Conservation (phyloP, 92 coral and sea anemone species). For the Phenganax subtilis region DNA sequence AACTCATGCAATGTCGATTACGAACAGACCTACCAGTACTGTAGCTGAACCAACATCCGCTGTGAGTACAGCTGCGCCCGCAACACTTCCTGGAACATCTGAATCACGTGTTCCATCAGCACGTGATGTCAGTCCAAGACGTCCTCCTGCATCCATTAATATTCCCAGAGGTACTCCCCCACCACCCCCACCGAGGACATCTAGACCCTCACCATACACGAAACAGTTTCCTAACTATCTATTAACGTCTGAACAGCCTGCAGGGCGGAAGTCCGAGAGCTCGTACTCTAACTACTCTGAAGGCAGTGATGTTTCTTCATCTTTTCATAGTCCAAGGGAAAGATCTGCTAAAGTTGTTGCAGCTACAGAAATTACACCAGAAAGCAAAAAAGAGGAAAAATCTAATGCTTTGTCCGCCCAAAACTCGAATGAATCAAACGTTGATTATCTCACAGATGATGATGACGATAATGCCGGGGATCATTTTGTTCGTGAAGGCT, state of each 20-base stretch:
- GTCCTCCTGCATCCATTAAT: conserved; percentile 39
- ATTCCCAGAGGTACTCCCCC: conserved; percentile 57
- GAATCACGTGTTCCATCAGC: conserved; percentile 25
- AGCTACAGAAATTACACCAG: conserved; percentile 21
- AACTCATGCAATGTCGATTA: conserved; percentile 41
- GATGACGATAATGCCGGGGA: conserved; percentile 42
- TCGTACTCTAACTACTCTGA: conserved; percentile 31
- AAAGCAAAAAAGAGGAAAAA: conserved; percentile 12
- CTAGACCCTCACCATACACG: conserved; percentile 39
- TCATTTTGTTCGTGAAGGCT: conserved; percentile 82
- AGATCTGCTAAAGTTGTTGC: conserved; percentile 32
- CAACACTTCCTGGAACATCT: conserved; percentile 39
- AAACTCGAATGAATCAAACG: neutral
- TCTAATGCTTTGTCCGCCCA: neutral
- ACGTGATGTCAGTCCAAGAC: conserved; percentile 37
- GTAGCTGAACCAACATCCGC: conserved; percentile 89
- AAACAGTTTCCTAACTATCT: conserved; percentile 39
- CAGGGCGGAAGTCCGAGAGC: conserved; percentile 13
- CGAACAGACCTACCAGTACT: conserved; percentile 76
- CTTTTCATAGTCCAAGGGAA: conserved; percentile 21
- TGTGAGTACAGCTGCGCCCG: conserved; percentile 57
- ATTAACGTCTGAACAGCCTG: neutral
- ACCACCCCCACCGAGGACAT: conserved; percentile 83
- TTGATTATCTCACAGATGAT: conserved; percentile 14
- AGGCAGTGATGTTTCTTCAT: conserved; percentile 23